Base-by-base conservation (phyloP, 2,797 vertebrate species). In the Notoglanidium macrostoma region DNA sequence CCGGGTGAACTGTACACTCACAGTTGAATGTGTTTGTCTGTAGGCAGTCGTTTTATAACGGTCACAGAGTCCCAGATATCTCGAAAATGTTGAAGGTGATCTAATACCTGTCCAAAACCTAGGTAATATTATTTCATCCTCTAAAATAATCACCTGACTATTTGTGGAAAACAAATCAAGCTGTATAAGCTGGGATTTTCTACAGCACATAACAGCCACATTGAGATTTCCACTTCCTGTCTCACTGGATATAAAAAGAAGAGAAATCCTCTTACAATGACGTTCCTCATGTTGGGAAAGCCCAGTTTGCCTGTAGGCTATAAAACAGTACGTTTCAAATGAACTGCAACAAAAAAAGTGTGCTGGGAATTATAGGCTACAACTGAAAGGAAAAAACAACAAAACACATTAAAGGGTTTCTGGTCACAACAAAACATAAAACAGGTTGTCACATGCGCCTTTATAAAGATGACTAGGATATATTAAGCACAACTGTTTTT, bases 191-290 rank as follows among this genome's bases (percentile, higher is more conserved):
- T 32, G 54, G n/a, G 26, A 40, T 40, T n/a, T 67, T 80, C 35
- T 14, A 70, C 10, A 57, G 9, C 5, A 35, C 61, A 26, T 23
- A 78, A 78, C 26, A 49, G 17, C 8, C 79, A 87, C 63, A 2
- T 15, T 40, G 65, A 61, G 70, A 83, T 84, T 51, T 89, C 73
- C 68, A 74, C 83, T 88, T 89, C 88, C 86, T 74, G 55, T 70
- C 57, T 88, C 72, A 49, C n/a, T 80, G 89, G 96, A 91, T 96
- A 97, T 97, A 97, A 96, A 96, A 95, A 94, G 96, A 94, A 96
- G 94, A 80, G 54, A 95, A 97, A 97, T 97, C 96, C 96, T 96
- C 96, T 97, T 97, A 97, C 84, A 80, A 23, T 29, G 44, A 21
- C 5, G 0, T 12, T 57, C 3, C 21, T 23, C 49, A 40, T 70